Base-by-base conservation (phyloP, 1,140 invertebrate genomes). In the Drosophila pallidifrons region DNA sequence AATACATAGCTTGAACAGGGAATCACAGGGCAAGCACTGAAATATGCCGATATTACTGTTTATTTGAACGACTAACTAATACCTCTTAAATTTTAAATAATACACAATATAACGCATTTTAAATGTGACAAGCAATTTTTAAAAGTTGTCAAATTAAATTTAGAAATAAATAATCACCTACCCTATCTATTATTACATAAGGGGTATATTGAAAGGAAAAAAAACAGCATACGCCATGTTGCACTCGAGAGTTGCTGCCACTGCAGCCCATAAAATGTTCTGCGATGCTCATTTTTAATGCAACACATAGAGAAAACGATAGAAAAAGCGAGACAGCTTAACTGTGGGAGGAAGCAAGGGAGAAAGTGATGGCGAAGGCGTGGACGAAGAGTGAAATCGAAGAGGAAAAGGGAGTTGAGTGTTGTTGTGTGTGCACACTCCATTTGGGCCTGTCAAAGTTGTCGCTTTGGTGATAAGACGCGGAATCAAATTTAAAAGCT, bases 401-500 rank as follows among this genome's bases (percentile, higher is more conserved):
- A 32, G 25, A 28, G 43, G 25, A 25, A 25, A 3, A 25, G 49
- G 16, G 45, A 35, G 16, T 11, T 3, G 16, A 71, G 28, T 13
- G n/a, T n/a, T n/a, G n/a, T n/a, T n/a, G 47, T 35, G 57, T 8
- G 51, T 49, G 41, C 43, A 58, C 74, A 85, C 82, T 78, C 82
- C 78, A 81, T 76, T 79, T 87, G 82, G 65, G 73, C 60, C 64
- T 64, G 75, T 67, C 67, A 64, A 78, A 90, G 61, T 82, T 78
- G 85, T 72, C 81, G 85, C 77, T 77, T 89, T 65, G 81, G 85
- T 85, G 85, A 81, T 90, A 89, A 89, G 85, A 89, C 78, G 85
- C 78, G 85, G 75, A 90, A 89, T 90, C 85, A 89, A 89, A 89
- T 89, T 89, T 89, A 89, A 89, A 89, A 89, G 85, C 85, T 90